These are phyloP conservation scores for Scolopax bukidnonensis DNA, from an alignment of 2,797 vertebrate species.

Conservation along the genomic window DNA sequence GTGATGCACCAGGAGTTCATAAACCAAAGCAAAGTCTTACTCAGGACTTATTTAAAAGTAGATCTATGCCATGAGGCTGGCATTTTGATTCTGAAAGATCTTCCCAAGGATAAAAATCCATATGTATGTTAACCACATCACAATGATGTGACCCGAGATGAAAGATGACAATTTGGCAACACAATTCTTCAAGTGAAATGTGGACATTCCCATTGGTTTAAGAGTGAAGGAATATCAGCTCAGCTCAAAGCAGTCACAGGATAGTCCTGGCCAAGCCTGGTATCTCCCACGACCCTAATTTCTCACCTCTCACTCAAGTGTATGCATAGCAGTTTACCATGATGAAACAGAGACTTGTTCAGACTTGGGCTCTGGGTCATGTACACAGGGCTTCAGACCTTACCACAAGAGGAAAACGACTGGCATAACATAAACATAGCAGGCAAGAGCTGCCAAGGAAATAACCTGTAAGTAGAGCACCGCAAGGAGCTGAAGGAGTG, in stretches of 20 bases:
- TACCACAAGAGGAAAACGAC: not conserved
- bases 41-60: not conserved
- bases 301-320: not conserved
- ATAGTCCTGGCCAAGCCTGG: not conserved
- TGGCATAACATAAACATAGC: not conserved
- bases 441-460: not conserved
- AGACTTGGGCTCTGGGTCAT: fast-evolving
- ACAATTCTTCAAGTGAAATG: not conserved
- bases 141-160: not conserved
- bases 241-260: fast-evolving
- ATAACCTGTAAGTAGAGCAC: not conserved
- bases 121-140: not conserved
- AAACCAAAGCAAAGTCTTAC: not conserved
- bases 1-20: fast-evolving
- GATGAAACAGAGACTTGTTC: not conserved
- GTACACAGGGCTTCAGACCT: not conserved
- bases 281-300: not conserved
- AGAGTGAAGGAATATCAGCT: not conserved
- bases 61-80: fast-evolving
- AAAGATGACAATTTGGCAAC: not conserved
- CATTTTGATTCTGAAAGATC: not conserved
- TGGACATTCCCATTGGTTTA: not conserved
- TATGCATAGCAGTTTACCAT: not conserved
- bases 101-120: not conserved
- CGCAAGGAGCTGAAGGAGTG: not conserved